Percentiles rank a stretch among this genome's conserved stretches.
Conservation (phyloP, 92 coral and sea anemone genomes). For the Plumapathes pennacea region DNA sequence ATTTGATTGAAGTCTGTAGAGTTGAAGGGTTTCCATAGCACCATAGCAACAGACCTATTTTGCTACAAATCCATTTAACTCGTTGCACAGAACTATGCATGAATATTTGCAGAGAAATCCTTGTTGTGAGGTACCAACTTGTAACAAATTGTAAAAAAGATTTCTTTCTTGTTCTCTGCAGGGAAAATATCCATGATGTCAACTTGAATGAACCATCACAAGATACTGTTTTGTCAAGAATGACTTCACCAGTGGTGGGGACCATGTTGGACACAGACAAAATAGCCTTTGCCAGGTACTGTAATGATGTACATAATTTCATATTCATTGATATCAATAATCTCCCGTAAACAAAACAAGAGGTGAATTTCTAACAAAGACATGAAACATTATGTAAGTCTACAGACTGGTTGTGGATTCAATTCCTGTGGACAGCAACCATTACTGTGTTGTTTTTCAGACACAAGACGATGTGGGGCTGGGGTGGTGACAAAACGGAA, state of each 20-base stretch:
- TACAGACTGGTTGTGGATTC: neutral
- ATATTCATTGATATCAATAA: neutral
- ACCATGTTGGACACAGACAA: slow-evolving; percentile 93
- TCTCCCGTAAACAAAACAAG: neutral
- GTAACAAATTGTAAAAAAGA: neutral
- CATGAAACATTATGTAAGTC: neutral
- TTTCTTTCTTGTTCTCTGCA: slow-evolving; percentile 13
- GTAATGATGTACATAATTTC: neutral
- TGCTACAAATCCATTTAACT: too few species aligned
- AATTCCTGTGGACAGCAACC: too few species aligned
- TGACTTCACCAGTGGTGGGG: slow-evolving; percentile 85
- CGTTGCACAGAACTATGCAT: too few species aligned
- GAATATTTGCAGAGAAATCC: too few species aligned
- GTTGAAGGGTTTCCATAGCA: too few species aligned
- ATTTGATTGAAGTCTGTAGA: too few species aligned
- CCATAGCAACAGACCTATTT: too few species aligned
- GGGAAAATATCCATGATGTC: slow-evolving; percentile 68
- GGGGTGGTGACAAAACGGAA: slow-evolving; percentile 98
- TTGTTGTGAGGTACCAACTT: too few species aligned
- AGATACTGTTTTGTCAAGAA: slow-evolving; percentile 72
- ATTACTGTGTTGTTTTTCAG: slow-evolving; percentile 26
- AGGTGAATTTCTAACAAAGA: neutral
- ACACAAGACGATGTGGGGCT: slow-evolving; percentile 99
- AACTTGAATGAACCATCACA: slow-evolving; percentile 63
- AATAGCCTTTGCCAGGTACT: slow-evolving; percentile 87